Percentiles rank a stretch among this genome's conserved stretches.
Evolutionary conservation across 2,888 invertebrate species (phyloP).

Genomic region (Girardia tigrina): DNA sequence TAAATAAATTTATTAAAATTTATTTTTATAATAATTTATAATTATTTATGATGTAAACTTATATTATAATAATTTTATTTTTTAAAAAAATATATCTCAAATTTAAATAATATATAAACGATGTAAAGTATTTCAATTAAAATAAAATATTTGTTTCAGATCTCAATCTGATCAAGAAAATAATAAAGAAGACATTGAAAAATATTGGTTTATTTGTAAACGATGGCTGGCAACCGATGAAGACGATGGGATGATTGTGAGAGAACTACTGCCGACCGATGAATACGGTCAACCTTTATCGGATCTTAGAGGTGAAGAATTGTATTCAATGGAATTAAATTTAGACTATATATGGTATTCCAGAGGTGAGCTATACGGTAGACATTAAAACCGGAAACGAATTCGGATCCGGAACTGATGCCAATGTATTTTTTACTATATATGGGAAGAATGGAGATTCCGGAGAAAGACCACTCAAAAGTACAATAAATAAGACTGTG

Average conservation of each 20-base stretch:
- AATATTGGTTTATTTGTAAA: conserved; percentile 49
- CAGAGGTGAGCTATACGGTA: conserved; percentile 42
- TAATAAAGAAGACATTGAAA: conserved; percentile 44
- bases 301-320: conserved; percentile 40
- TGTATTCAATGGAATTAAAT: background rate
- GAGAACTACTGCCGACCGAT: conserved; percentile 49
- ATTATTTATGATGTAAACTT: too few species aligned
- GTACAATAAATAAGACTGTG: background rate
- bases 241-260: conserved; percentile 47
- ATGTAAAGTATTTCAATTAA: too few species aligned
- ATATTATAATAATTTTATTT: too few species aligned
- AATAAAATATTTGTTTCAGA: too few species aligned
- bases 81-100: too few species aligned
- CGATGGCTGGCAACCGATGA: conserved; percentile 48
- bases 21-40: too few species aligned
- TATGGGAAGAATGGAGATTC: conserved; percentile 48
- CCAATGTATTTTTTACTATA: conserved; percentile 49
- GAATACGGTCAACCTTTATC: conserved; percentile 43
- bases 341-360: background rate
- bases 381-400: conserved; percentile 47
- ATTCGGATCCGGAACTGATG: conserved; percentile 47
- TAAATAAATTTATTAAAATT: too few species aligned
- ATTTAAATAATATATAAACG: too few species aligned
- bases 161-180: too few species aligned
- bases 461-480: conserved; percentile 42